Percentiles rank a stretch among this genome's conserved stretches.
phyloP scores from a whole-genome alignment of 2,797 vertebrate genomes.

The Arnoldichthys spilopterus region DNA sequence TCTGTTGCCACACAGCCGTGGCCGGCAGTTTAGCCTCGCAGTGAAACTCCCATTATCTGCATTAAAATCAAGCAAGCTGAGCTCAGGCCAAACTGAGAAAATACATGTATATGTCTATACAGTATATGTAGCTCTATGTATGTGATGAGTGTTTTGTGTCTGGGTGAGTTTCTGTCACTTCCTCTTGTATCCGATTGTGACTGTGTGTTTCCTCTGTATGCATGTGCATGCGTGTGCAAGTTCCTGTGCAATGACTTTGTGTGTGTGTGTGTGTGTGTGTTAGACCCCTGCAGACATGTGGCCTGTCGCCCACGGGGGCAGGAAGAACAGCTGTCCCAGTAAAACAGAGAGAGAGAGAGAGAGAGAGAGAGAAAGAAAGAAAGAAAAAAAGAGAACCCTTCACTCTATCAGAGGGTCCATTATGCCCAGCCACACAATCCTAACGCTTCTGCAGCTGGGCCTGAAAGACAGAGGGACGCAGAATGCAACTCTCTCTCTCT shows the following conservation, averaged over 20 bases:
- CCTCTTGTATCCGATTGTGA: conserved; percentile 30
- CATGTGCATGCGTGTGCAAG: conserved; percentile 12
- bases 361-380: conserved; percentile 36
- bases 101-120: no score
- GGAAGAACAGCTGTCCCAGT: conserved; percentile 76
- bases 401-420: conserved; percentile 57
- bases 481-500: conserved; percentile 14
- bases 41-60: neutral
- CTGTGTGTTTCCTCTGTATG: conserved; percentile 34
- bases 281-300: conserved; percentile 61
- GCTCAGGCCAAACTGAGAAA: no score
- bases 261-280: neutral
- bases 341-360: conserved; percentile 40
- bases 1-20: conserved; percentile 62
- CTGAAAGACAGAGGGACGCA: conserved; percentile 12
- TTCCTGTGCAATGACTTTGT: conserved; percentile 27
- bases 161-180: conserved; percentile 38
- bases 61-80: no score
- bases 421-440: conserved; percentile 51
- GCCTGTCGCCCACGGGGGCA: conserved; percentile 63
- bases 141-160: conserved; percentile 23
- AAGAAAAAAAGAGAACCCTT: neutral
- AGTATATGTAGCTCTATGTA: no score
- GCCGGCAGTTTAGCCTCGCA: conserved; percentile 5
- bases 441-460: conserved; percentile 41